Evolutionary conservation across 2,113 vertebrate genomes (phyloP).

Genomic region (Nothocercus julius): DNA sequence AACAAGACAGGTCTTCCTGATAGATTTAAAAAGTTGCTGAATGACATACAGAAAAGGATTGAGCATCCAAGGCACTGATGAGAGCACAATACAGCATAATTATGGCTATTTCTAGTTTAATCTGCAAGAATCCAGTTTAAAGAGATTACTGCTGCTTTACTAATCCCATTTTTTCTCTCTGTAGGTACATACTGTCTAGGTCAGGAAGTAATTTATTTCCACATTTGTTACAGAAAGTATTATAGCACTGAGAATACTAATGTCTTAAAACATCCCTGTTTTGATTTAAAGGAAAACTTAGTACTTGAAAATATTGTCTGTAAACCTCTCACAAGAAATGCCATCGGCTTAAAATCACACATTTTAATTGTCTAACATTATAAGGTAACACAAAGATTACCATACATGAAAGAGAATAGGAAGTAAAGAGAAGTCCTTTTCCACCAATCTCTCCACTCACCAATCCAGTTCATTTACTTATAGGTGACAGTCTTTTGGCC

Average conservation of each 20-base stretch:
- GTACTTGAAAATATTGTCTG: not conserved
- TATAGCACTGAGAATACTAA: not conserved
- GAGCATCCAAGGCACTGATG: not conserved
- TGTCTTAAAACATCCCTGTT: not conserved
- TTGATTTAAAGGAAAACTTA: slow-evolving; percentile 33
- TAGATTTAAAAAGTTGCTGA: slow-evolving; percentile 68
- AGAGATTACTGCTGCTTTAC: slow-evolving; percentile 42
- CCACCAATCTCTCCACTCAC: not conserved
- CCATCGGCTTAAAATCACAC: not conserved
- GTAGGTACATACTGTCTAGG: not conserved
- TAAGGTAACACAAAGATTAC: not conserved
- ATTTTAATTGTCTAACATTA: not conserved
- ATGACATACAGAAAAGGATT: not conserved
- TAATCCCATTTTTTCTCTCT: not conserved
- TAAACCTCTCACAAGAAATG: not conserved
- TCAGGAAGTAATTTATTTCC: slow-evolving; percentile 28
- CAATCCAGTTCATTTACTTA: not conserved
- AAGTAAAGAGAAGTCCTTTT: not conserved
- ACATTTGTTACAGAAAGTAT: not conserved
- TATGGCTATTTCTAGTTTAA: slow-evolving; percentile 42
- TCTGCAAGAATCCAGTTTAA: slow-evolving; percentile 58
- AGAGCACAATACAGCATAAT: slow-evolving; percentile 7
- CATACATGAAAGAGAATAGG: not conserved
- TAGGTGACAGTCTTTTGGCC: not conserved
- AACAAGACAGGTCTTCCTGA: slow-evolving; percentile 75